phyloP scores from a whole-genome alignment of 2,113 vertebrate species.

The Eidolon helvum region DNA sequence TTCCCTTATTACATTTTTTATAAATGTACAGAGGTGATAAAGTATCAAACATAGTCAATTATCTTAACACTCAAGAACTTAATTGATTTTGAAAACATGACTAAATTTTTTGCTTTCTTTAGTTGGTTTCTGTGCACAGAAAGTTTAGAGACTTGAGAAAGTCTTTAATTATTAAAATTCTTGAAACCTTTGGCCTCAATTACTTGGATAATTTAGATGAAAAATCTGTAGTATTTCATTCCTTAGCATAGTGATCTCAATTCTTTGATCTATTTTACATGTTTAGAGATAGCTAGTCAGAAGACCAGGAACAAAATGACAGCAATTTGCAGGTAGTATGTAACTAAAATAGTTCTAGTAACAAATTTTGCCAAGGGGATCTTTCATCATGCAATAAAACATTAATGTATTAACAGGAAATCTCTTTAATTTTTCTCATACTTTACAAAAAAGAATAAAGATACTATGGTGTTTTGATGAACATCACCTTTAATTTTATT shows the following conservation, averaged over 20 bases:
- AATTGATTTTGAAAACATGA: not conserved
- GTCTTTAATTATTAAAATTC: constrained; percentile 13
- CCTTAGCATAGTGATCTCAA: not conserved
- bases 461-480: not conserved
- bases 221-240: not conserved
- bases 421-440: not conserved
- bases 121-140: not conserved
- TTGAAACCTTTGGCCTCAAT: not conserved
- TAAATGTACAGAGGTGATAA: not conserved
- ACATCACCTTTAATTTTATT: not conserved
- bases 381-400: not conserved
- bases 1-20: not conserved
- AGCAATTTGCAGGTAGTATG: not conserved
- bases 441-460: not conserved
- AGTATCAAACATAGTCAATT: not conserved
- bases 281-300: not conserved
- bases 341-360: not conserved
- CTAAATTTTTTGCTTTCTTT: not conserved
- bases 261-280: constrained; percentile 11
- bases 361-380: constrained; percentile 7
- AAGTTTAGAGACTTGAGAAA: not conserved
- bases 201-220: constrained; percentile 15
- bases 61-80: not conserved
- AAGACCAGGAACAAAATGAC: constrained; percentile 13
- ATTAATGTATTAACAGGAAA: not conserved